These are phyloP conservation scores for Arrhopalites spinosus DNA, from an alignment of 2,888 invertebrate species.

Conservation along the genomic window DNA sequence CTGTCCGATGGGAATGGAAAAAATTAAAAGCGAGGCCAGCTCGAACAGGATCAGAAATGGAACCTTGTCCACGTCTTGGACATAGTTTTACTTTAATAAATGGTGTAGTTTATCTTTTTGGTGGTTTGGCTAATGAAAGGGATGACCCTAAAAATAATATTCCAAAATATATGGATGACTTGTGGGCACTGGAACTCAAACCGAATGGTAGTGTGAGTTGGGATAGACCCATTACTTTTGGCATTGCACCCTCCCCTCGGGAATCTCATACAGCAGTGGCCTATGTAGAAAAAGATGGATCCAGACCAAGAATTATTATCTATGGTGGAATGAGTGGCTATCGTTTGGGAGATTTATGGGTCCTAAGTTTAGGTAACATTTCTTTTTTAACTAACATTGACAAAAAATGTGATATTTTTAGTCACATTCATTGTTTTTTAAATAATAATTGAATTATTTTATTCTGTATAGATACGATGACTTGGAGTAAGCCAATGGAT, in stretches of 20 bases:
- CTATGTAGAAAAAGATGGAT: constrained; percentile 77
- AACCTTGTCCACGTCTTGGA: constrained; percentile 93
- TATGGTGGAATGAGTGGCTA: constrained; percentile 99
- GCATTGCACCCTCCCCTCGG: constrained; percentile 88
- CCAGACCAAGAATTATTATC: constrained; percentile 84
- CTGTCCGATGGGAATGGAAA: constrained; percentile 97
- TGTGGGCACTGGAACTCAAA: constrained; percentile 89
- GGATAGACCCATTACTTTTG: constrained; percentile 89
- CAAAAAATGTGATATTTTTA: too few relatives aligned
- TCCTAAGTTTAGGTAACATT: constrained; percentile 86
- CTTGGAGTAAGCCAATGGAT: constrained; percentile 88
- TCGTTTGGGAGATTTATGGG: constrained; percentile 96
- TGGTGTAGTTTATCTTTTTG: constrained; percentile 92
- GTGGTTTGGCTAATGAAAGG: constrained; percentile 96
- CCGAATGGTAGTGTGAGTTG: constrained; percentile 76
- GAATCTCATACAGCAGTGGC: constrained; percentile 97
- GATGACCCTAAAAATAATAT: constrained; percentile 98
- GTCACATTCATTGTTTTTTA: too few relatives aligned
- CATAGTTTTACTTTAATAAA: constrained; percentile 96
- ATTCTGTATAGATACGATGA: constrained; percentile 79
- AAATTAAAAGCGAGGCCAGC: constrained; percentile 88
- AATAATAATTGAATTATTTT: too few relatives aligned
- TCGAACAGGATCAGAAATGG: constrained; percentile 70
- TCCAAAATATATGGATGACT: constrained; percentile 93
- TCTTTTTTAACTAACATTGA: too few relatives aligned